Conservation (phyloP, 2,888 invertebrate genomes). For the Torymus tubicola region DNA sequence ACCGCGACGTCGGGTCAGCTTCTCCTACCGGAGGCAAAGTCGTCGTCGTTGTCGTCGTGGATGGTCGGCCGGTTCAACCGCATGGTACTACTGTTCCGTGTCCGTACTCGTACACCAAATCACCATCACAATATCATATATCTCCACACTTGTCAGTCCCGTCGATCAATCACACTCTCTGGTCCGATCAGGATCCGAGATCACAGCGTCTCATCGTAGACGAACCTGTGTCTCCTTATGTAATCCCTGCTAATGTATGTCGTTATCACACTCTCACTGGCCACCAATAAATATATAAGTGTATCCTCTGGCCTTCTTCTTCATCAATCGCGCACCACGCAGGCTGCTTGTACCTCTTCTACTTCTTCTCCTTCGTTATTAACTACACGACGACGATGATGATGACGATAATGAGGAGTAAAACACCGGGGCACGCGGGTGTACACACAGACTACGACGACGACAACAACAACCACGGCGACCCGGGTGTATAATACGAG, state of each 20-base stretch:
- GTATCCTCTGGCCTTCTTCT: no score
- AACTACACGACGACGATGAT: conserved; percentile 27
- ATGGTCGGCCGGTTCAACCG: conserved; percentile 32
- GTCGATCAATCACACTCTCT: no score
- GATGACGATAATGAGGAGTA: conserved; percentile 14
- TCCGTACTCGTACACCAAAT: not conserved
- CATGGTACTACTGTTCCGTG: conserved; percentile 18
- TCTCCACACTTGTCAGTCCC: not conserved
- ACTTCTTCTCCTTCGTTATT: not conserved
- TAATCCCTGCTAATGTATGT: conserved; percentile 18
- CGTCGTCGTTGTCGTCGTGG: not conserved
- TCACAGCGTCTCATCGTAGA: conserved; percentile 35
- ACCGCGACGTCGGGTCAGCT: conserved; percentile 46
- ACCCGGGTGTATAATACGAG: not conserved
- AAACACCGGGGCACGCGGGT: conserved; percentile 23
- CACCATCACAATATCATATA: not conserved
- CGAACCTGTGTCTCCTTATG: not conserved
- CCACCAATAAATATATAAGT: no score
- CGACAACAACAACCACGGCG: conserved; percentile 63
- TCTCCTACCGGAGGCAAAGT: conserved; percentile 11
- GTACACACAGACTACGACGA: conserved; percentile 6
- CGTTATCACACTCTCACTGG: not conserved
- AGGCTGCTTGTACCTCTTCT: no score
- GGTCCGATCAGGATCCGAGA: conserved; percentile 14
- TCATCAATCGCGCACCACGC: no score